Percentiles rank a stretch among this genome's conserved stretches.
These are phyloP conservation scores for Oenanthe oenanthe DNA, from an alignment of 2,113 vertebrate genomes.

Conservation along the genomic window DNA sequence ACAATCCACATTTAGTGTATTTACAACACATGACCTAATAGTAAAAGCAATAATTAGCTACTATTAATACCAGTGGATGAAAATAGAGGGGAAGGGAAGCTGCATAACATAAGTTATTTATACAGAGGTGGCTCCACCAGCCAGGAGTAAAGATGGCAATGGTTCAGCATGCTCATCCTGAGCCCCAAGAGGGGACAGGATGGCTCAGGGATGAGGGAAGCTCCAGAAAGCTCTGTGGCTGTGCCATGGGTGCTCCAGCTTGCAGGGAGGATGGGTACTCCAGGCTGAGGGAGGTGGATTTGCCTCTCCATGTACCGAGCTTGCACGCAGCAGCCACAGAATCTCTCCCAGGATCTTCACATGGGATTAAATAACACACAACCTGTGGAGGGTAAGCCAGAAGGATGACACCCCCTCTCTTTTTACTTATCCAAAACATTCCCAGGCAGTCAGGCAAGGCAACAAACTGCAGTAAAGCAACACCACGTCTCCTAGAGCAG, in stretches of 20 bases:
- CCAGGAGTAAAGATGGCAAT: neutral
- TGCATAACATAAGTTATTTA: neutral
- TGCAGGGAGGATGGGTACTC: neutral
- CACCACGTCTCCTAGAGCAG: neutral
- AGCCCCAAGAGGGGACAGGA: neutral
- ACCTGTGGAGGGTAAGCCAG: neutral
- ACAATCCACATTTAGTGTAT: neutral
- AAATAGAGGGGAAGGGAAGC: neutral
- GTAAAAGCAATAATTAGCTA: conserved; percentile 63
- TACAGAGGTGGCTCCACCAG: neutral
- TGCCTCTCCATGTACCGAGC: rapidly evolving
- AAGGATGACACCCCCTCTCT: neutral
- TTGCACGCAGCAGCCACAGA: neutral
- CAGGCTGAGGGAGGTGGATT: neutral
- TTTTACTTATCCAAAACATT: neutral
- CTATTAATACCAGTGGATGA: conserved; percentile 35
- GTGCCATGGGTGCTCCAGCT: neutral
- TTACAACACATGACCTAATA: conserved; percentile 52
- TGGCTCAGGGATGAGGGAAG: neutral
- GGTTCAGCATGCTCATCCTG: rapidly evolving
- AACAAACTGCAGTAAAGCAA: neutral
- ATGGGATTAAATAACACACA: neutral
- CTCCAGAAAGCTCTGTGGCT: neutral
- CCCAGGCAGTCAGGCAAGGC: neutral
- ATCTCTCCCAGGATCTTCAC: neutral